Base-by-base conservation (phyloP, 2,113 vertebrate species). In the Pseudopipra pipra region DNA sequence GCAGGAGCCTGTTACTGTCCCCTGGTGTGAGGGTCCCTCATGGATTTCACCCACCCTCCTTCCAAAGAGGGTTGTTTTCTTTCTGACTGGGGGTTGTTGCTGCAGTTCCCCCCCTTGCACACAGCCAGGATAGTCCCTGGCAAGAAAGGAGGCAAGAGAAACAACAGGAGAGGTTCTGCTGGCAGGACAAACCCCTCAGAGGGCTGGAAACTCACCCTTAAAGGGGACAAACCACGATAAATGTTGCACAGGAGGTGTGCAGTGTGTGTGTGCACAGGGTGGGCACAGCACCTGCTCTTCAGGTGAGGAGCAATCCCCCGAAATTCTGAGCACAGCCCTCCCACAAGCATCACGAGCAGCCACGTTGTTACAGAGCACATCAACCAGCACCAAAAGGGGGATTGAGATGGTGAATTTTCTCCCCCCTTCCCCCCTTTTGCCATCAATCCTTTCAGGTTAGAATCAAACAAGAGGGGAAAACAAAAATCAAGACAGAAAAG, bases 41-140 rank as follows among this genome's bases (percentile, higher is more conserved):
- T 0, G 0, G 44, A 73, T 25, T n/a, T 61, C 77, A 52, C 21
- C 28, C 1, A 0, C 17, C 24, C 39, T 33, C 15, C n/a, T 31
- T 47, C 31, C 43, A 35, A 43, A 72, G 9, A 25, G 12, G 31
- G 35, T 24, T 35, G 19, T 46, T 70, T 66, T 37, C 10, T 8
- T 33, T 73, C 46, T 58, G 28, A 4, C 17, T 6, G 13, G 6
- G 6, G 4, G 37, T 25, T 58, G 25, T 63, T 37, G 43, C 35
- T 76, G 52, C 52, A 51, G 9, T 55, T n/a, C 24, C 6, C 19
- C 19, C 9, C 58, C 19, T 51, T 52, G 18, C 73, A 63, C 70
- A 89, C 44, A 78, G 84, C 25, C 94, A 74, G 59, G 31, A 8
- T 0, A 56, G 43, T 24, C 35, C 5, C 39, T 6, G 4, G 7